Evolutionary conservation across 2,797 vertebrate species (phyloP).

Genomic region (Paratrypauchen microcephalus): DNA sequence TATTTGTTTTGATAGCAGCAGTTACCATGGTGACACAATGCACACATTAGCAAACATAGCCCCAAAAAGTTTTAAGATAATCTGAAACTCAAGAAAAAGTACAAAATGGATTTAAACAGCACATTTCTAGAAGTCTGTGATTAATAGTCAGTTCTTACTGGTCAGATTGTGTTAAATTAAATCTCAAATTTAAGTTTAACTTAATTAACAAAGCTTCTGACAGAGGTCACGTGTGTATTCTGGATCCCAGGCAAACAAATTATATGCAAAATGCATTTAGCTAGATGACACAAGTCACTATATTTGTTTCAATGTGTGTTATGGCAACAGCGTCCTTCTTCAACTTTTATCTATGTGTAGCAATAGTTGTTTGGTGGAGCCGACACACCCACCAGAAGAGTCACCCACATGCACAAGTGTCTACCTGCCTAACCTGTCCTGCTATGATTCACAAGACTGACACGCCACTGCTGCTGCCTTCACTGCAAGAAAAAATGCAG

Average conservation of each 20-base stretch:
- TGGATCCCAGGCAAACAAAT: neutral
- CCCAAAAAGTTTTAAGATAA: too few relatives aligned
- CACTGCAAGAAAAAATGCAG: constrained; percentile 4
- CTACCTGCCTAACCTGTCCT: constrained; percentile 64
- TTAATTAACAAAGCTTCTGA: too few relatives aligned
- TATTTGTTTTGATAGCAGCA: too few relatives aligned
- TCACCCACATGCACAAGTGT: constrained; percentile 43
- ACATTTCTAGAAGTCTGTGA: too few relatives aligned
- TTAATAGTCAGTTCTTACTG: too few relatives aligned
- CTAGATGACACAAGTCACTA: neutral
- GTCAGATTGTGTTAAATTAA: too few relatives aligned
- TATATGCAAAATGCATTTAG: neutral
- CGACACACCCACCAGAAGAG: constrained; percentile 53
- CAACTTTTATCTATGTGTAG: neutral
- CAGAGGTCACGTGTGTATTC: too few relatives aligned
- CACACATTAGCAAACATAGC: too few relatives aligned
- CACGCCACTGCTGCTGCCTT: constrained; percentile 20
- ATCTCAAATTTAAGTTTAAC: too few relatives aligned
- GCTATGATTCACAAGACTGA: constrained; percentile 45
- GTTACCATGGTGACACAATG: too few relatives aligned
- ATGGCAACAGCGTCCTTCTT: constrained; percentile 6
- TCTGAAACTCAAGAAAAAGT: too few relatives aligned
- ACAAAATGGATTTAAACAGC: too few relatives aligned
- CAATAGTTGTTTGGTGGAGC: constrained; percentile 24
- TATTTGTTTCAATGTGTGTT: constrained; percentile 2